Percentiles rank a stretch among this genome's conserved stretches.
Conservation (phyloP, 2,888 invertebrate species). For the Latheticus oryzae region DNA sequence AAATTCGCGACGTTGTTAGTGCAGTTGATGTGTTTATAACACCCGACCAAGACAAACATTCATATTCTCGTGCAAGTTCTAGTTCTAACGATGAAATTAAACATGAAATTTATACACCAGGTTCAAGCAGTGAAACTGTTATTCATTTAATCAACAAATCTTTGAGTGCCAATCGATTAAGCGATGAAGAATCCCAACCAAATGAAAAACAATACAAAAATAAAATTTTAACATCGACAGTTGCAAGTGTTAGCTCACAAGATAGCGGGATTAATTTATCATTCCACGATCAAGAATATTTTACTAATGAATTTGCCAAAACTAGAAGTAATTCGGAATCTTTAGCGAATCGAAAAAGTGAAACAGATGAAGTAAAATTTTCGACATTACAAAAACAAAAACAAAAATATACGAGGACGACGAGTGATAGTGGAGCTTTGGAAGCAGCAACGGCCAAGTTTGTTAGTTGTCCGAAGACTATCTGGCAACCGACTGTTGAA, state of each 20-base stretch:
- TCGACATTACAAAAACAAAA: slow-evolving; percentile 60
- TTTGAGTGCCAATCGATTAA: slow-evolving; percentile 69
- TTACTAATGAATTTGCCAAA: slow-evolving; percentile 53
- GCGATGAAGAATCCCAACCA: slow-evolving; percentile 68
- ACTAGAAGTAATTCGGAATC: slow-evolving; percentile 61
- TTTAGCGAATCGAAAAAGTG: slow-evolving; percentile 54
- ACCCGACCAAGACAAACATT: slow-evolving; percentile 60
- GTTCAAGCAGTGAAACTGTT: slow-evolving; percentile 61
- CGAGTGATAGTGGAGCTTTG: slow-evolving; percentile 51
- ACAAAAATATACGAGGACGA: slow-evolving; percentile 53
- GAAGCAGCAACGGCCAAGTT: slow-evolving; percentile 70
- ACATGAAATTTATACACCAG: slow-evolving; percentile 55
- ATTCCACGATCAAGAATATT: slow-evolving; percentile 74
- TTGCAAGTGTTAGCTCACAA: slow-evolving; percentile 79
- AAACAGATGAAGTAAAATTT: slow-evolving; percentile 56
- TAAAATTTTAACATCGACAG: slow-evolving; percentile 73
- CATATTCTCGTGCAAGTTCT: slow-evolving; percentile 58
- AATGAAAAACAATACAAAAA: slow-evolving; percentile 64
- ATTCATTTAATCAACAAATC: slow-evolving; percentile 67
- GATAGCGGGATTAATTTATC: slow-evolving; percentile 83
- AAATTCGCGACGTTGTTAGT: slow-evolving; percentile 79
- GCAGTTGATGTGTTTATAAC: slow-evolving; percentile 74
- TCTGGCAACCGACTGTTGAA: slow-evolving; percentile 86
- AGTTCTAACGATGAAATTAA: slow-evolving; percentile 57
- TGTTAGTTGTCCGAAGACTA: slow-evolving; percentile 81